Conservation (phyloP, 1,140 invertebrate genomes). For the Drosophila pruinosa region DNA sequence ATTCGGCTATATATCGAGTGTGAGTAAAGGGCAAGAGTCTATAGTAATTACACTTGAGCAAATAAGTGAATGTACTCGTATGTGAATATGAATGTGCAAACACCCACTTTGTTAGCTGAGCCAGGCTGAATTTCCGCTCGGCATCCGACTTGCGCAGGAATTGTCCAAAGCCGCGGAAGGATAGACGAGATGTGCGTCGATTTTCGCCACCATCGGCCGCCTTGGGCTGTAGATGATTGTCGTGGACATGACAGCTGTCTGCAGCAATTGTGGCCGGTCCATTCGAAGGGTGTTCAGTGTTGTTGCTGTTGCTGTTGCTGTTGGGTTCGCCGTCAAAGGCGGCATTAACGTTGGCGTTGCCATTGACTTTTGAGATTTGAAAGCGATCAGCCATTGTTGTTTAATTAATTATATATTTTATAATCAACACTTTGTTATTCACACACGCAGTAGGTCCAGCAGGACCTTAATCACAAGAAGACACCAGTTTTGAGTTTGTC, state of each 20-base stretch:
- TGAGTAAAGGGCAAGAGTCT: background rate
- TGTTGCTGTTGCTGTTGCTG: background rate
- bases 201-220: constrained; percentile 45
- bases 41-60: background rate
- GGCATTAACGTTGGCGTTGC: constrained; percentile 56
- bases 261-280: constrained; percentile 13
- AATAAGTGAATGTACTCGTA: background rate
- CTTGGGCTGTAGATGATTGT: constrained; percentile 67
- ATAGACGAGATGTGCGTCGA: constrained; percentile 60
- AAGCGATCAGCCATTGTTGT: constrained; percentile 67
- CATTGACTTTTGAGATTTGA: constrained; percentile 74
- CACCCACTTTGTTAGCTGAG: constrained; percentile 77
- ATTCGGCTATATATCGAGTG: too few relatives aligned
- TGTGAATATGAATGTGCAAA: background rate
- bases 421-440: background rate
- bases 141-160: constrained; percentile 72
- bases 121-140: constrained; percentile 77
- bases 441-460: background rate
- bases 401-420: constrained; percentile 5
- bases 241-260: constrained; percentile 31
- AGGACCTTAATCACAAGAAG: constrained; percentile 1
- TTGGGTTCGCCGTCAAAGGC: constrained; percentile 54
- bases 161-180: constrained; percentile 72
- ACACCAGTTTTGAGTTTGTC: background rate
- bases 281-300: constrained; percentile 21